Conservation (phyloP, 2,113 vertebrate genomes). For the Scalopus aquaticus region DNA sequence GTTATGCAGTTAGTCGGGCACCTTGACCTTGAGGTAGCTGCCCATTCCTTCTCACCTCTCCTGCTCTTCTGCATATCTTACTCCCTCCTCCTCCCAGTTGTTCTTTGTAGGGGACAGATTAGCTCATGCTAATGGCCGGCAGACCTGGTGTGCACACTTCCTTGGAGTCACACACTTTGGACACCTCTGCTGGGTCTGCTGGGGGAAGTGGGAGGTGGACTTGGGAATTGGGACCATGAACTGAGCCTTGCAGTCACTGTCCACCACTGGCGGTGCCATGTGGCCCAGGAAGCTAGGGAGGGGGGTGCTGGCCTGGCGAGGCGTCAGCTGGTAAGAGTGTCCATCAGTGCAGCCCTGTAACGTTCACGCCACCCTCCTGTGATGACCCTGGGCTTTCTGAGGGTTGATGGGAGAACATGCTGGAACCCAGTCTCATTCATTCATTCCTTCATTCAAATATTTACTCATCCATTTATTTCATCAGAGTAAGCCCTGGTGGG, state of each 20-base stretch:
- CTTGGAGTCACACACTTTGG: background rate
- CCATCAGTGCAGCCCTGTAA: background rate
- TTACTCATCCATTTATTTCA: background rate
- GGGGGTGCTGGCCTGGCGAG: background rate
- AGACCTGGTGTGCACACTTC: background rate
- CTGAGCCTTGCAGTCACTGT: background rate
- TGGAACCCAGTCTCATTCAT: background rate
- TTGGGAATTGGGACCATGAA: background rate
- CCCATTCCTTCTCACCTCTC: background rate
- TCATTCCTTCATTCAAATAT: background rate
- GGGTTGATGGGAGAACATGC: background rate
- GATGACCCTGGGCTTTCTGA: background rate
- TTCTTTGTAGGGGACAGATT: background rate
- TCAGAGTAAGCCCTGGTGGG: background rate
- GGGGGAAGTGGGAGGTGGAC: background rate
- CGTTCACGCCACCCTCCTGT: background rate
- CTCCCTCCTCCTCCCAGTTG: background rate
- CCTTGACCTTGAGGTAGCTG: background rate
- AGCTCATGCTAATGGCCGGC: background rate
- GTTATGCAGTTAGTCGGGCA: slow-evolving; percentile 55
- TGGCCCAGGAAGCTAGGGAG: background rate
- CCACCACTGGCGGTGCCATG: background rate
- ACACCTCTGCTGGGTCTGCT: background rate
- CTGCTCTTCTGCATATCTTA: background rate
- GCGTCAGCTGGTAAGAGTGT: background rate